Conservation (phyloP, 2,888 invertebrate genomes). For the Bhutanitis thaidina region DNA sequence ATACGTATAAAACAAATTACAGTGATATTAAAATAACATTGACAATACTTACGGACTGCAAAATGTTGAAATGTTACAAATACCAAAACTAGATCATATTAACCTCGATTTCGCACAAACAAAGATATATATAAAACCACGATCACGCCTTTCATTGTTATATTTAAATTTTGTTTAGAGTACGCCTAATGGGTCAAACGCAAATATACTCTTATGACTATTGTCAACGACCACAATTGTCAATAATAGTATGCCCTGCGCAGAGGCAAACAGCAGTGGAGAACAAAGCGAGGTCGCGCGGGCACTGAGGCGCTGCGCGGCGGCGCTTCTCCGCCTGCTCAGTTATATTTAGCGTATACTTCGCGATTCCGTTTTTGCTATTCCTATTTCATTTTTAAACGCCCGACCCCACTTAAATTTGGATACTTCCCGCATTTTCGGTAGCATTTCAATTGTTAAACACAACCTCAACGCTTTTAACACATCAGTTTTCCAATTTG, state of each 20-base stretch:
- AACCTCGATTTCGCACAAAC: constrained; percentile 35
- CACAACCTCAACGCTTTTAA: neutral
- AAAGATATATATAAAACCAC: constrained; percentile 9
- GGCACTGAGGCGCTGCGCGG: constrained; percentile 35
- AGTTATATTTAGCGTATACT: constrained; percentile 73
- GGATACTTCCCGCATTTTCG: constrained; percentile 36
- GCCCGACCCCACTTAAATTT: constrained; percentile 56
- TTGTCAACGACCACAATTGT: constrained; percentile 17
- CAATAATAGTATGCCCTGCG: constrained; percentile 17
- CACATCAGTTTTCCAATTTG: too few species aligned
- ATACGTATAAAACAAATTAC: neutral
- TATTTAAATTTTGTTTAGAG: neutral
- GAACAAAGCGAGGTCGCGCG: constrained; percentile 55
- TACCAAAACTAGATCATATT: constrained; percentile 48
- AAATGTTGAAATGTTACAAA: constrained; percentile 41
- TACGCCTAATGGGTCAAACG: constrained; percentile 1
- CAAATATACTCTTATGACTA: constrained; percentile 7
- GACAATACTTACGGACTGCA: constrained; percentile 48
- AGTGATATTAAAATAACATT: neutral
- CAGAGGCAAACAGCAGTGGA: constrained; percentile 11
- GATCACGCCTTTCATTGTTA: constrained; percentile 12
- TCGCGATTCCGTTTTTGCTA: constrained; percentile 75
- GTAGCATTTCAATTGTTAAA: constrained; percentile 25
- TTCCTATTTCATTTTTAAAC: constrained; percentile 74
- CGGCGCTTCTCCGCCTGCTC: constrained; percentile 46